phyloP scores from a whole-genome alignment of 2,797 vertebrate genomes.

The Thunnus albacares region DNA sequence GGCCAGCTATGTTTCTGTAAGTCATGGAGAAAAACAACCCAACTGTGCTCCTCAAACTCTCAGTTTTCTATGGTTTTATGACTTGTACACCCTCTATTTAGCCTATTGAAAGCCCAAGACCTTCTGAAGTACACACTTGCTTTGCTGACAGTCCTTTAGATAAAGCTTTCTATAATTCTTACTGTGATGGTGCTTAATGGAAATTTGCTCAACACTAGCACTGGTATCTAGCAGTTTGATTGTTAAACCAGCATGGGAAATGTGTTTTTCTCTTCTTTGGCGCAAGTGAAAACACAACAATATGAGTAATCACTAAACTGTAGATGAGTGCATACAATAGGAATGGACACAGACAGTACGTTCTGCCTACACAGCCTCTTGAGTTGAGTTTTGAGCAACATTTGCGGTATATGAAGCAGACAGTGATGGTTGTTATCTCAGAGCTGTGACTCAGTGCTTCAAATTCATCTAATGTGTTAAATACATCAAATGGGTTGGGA shows the following conservation, averaged over 20 bases:
- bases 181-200: not conserved
- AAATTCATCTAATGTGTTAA: slow-evolving; percentile 16
- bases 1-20: slow-evolving; percentile 44
- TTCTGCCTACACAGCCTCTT: slow-evolving; percentile 37
- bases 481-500: slow-evolving; percentile 4
- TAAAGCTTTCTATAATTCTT: not conserved
- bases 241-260: not conserved
- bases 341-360: slow-evolving; percentile 8
- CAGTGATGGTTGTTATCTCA: slow-evolving; percentile 20
- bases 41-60: slow-evolving; percentile 9
- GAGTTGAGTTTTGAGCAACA: slow-evolving; percentile 39
- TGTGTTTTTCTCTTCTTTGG: not conserved
- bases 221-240: not conserved
- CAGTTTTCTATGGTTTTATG: slow-evolving; percentile 22
- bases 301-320: slow-evolving; percentile 24
- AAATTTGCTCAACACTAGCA: not conserved
- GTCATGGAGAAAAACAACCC: slow-evolving; percentile 8
- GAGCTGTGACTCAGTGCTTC: slow-evolving; percentile 42
- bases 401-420: slow-evolving; percentile 31
- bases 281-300: slow-evolving; percentile 13
- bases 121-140: not conserved
- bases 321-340: slow-evolving; percentile 28
- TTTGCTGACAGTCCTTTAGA: slow-evolving; percentile 1
- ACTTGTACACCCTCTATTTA: slow-evolving; percentile 24
- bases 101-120: slow-evolving; percentile 26